A percentile compares a stretch with the other conserved stretches of the same genome.
phyloP scores from a whole-genome alignment of 1,140 invertebrate species.

The Heliothis subflexa region DNA sequence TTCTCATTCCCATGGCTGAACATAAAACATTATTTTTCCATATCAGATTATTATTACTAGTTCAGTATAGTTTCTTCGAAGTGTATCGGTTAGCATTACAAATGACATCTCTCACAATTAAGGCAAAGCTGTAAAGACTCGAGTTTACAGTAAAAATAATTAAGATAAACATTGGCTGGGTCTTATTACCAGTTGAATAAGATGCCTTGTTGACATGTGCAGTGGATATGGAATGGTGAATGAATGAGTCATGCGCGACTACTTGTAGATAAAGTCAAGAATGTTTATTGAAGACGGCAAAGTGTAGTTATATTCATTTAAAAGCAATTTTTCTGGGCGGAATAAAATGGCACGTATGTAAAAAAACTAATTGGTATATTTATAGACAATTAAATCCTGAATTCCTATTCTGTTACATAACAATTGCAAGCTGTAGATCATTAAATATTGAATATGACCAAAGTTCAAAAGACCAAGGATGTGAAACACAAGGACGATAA shows the following conservation, averaged over 20 bases:
- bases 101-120: conserved; percentile 37
- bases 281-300: conserved; percentile 34
- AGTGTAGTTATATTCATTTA: background rate
- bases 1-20: background rate
- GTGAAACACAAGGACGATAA: conserved; percentile 3
- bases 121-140: conserved; percentile 35
- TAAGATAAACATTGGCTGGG: conserved; percentile 37
- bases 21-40: conserved; percentile 14
- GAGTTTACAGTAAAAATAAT: conserved; percentile 39
- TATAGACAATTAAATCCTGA: too few relatives aligned
- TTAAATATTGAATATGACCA: background rate
- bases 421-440: background rate
- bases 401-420: background rate
- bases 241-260: conserved; percentile 31
- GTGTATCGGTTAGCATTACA: conserved; percentile 39
- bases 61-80: conserved; percentile 36
- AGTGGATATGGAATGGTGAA: conserved; percentile 19
- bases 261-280: conserved; percentile 34
- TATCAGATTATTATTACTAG: conserved; percentile 36
- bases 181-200: conserved; percentile 39
- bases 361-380: too few relatives aligned
- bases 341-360: background rate
- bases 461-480: background rate
- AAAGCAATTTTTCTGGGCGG: too few relatives aligned
- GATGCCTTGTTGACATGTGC: conserved; percentile 39